These are phyloP conservation scores for Heliconius melpomene DNA, from an alignment of 1,140 invertebrate genomes.

Conservation along the genomic window DNA sequence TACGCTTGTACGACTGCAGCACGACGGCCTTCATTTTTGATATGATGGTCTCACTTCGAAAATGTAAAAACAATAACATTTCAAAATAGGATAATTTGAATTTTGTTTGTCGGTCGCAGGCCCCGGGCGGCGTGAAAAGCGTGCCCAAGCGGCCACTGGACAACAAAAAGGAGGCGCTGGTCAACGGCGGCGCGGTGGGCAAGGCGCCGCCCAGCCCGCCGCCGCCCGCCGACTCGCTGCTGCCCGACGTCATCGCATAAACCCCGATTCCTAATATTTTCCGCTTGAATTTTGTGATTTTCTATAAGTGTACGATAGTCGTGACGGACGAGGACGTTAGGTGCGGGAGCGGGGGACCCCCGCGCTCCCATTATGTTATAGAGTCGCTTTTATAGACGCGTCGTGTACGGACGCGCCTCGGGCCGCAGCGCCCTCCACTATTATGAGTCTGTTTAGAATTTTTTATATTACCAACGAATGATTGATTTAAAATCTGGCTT, in stretches of 20 bases:
- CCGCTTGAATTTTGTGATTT: conserved; percentile 80
- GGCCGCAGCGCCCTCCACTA: conserved; percentile 52
- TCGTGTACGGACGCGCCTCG: conserved; percentile 40
- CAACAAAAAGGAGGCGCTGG: conserved; percentile 46
- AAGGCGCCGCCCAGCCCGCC: conserved; percentile 72
- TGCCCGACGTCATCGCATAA: conserved; percentile 78
- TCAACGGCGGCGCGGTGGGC: conserved; percentile 57
- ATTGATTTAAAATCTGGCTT: conserved; percentile 76
- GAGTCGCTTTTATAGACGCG: conserved; percentile 73
- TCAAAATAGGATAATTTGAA: too few species aligned
- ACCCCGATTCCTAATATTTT: conserved; percentile 73
- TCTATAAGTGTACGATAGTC: conserved; percentile 79
- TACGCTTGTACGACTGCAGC: too few species aligned
- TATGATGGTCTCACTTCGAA: too few species aligned
- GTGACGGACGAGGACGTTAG: conserved; percentile 64
- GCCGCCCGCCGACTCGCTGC: conserved; percentile 69
- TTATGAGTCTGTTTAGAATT: conserved; percentile 78
- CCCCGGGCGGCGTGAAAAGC: conserved; percentile 44
- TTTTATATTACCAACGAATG: conserved; percentile 80
- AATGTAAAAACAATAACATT: too few species aligned
- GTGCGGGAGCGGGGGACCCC: conserved; percentile 57
- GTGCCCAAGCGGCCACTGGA: conserved; percentile 41
- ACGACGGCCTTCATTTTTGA: too few species aligned
- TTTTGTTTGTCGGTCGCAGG: conserved; percentile 39
- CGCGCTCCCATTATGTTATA: conserved; percentile 73